These are phyloP conservation scores for Galerucella pusilla DNA, from an alignment of 2,888 invertebrate genomes.

Conservation along the genomic window DNA sequence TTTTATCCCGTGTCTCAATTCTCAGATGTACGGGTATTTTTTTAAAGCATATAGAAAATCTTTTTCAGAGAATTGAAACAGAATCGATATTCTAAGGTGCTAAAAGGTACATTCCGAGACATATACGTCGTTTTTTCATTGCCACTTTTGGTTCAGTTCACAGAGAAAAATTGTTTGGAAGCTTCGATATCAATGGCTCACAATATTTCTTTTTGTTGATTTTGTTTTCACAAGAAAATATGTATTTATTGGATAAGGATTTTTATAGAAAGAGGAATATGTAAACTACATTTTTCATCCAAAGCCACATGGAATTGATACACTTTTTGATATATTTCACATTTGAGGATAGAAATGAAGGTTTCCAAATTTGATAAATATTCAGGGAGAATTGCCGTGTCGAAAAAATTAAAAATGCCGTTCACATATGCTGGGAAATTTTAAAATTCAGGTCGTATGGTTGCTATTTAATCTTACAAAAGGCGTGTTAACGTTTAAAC, in stretches of 20 bases:
- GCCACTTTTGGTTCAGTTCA: conserved; percentile 1
- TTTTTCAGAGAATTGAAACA: neutral
- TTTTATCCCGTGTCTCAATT: neutral
- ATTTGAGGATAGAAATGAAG: neutral
- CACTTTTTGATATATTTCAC: neutral
- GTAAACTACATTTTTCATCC: too few species aligned
- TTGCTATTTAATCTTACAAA: conserved; percentile 34
- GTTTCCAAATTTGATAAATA: neutral
- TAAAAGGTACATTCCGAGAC: neutral
- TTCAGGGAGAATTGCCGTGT: neutral
- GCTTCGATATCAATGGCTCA: neutral
- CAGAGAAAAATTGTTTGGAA: neutral
- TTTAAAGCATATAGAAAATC: neutral
- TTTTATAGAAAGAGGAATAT: too few species aligned
- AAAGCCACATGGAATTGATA: too few species aligned
- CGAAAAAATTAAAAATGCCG: conserved; percentile 27
- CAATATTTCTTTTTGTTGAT: neutral
- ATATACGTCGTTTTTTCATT: neutral
- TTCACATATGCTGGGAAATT: conserved; percentile 25
- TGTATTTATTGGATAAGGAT: too few species aligned
- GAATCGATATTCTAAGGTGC: conserved; percentile 3
- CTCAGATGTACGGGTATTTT: conserved; percentile 6
- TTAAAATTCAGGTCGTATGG: conserved; percentile 26
- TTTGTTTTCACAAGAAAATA: neutral
- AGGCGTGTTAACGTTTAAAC: conserved; percentile 26